phyloP scores from a whole-genome alignment of 2,888 invertebrate species.

The Melinaea menophilus region DNA sequence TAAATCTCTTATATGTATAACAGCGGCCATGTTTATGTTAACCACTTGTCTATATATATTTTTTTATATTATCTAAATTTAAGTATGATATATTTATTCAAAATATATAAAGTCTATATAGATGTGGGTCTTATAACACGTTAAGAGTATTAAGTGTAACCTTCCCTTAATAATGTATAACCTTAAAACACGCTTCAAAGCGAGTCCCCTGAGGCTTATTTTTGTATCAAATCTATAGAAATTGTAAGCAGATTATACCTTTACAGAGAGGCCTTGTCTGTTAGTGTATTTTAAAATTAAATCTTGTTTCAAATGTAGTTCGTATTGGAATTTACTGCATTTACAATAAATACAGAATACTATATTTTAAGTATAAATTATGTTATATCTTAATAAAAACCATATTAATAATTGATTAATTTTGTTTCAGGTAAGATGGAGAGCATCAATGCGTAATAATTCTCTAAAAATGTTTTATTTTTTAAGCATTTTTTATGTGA shows the following conservation, averaged over 20 bases:
- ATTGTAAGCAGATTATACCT: constrained; percentile 35
- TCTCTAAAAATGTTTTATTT: no score
- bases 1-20: no score
- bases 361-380: background rate
- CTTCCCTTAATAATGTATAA: constrained; percentile 39
- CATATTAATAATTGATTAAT: constrained; percentile 12
- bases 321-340: background rate
- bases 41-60: no score
- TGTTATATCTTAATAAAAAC: background rate
- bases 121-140: constrained; percentile 33
- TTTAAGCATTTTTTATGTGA: background rate
- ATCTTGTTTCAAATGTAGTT: background rate
- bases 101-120: background rate
- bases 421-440: constrained; percentile 37
- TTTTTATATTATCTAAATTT: no score
- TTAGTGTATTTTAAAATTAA: no score
- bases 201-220: constrained; percentile 31
- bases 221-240: constrained; percentile 34
- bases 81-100: background rate
- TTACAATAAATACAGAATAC: no score
- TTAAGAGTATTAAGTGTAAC: constrained; percentile 41
- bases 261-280: background rate
- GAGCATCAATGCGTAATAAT: no score
- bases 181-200: constrained; percentile 32
- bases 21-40: no score